Conservation (phyloP, 2,888 invertebrate genomes). For the Sminthurinus aureus region DNA sequence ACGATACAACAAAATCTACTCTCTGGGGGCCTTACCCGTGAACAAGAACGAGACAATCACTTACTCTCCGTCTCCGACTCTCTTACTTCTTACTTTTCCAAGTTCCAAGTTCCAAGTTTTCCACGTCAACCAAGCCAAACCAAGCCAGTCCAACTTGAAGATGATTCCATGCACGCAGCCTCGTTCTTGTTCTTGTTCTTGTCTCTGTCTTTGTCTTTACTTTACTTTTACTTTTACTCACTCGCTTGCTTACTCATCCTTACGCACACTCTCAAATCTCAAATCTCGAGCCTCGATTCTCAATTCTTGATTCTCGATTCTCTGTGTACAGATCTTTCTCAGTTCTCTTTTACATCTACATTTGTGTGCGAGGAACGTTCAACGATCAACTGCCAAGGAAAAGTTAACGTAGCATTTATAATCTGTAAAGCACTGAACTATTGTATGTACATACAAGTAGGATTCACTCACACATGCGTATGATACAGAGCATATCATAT, state of each 20-base stretch:
- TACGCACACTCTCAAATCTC: too few relatives aligned
- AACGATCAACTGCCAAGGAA: not conserved
- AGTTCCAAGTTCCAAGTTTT: not conserved
- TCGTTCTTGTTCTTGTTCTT: not conserved
- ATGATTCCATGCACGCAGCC: not conserved
- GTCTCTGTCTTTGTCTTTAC: too few relatives aligned
- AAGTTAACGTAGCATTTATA: constrained; percentile 1
- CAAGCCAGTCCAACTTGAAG: not conserved
- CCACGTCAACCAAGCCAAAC: not conserved
- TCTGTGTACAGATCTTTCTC: too few relatives aligned
- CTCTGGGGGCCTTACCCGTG: not conserved
- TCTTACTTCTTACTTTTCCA: not conserved
- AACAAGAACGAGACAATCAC: constrained; percentile 19
- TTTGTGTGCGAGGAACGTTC: not conserved
- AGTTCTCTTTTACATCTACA: too few relatives aligned
- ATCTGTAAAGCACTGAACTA: not conserved
- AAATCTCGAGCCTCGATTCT: too few relatives aligned
- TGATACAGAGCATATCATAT: too few relatives aligned
- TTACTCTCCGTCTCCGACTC: not conserved
- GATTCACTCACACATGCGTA: too few relatives aligned
- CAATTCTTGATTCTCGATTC: too few relatives aligned
- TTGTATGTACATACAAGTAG: too few relatives aligned
- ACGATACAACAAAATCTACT: constrained; percentile 25
- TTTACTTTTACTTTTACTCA: too few relatives aligned
- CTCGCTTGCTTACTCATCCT: not conserved